Evolutionary conservation across 2,113 vertebrate species (phyloP), one percentile per base, ranked within the genome.

Genomic region (Psittacula cyanocephala): DNA sequence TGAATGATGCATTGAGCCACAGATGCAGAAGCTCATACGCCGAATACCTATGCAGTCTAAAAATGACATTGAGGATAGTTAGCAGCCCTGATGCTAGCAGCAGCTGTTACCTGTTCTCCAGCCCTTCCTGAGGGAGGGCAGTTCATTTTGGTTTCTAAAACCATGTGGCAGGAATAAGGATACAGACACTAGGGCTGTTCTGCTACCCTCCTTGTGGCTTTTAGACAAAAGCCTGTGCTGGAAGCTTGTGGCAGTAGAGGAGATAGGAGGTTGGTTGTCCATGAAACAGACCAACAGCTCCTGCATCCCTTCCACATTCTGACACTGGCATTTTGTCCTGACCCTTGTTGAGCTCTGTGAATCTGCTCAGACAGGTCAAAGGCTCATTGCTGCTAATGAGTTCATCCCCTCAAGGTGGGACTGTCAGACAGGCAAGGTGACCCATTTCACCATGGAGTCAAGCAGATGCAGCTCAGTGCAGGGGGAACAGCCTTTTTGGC

Each of bases 101-200:
- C 44, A 77, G 68, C 25, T 72, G 55, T 77, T 91, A 79, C 81
- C 75, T 93, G 37, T 63, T 64, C 68, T 91, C 49, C 59, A 19
- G 27, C 76, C 80, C 80, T 93, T 44, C 86, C 63, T 31, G 29
- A 33, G 39, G 50, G n/a, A 44, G 62, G 22, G 9, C 62, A 53
- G 81, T 68, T 82, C 41, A 39, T 72, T 80, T 24, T 57, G 41
- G 10, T 70, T 90, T 91, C 59, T 23, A 65, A 72, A 62, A 39
- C 47, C 0, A 0, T 41, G 68, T 85, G 57, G 20, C n/a, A 2
- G 71, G 3, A 55, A 28, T 7, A 37, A 64, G 62, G n/a, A 57
- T 49, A 10, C 15, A 52, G 49, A 29, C 2, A 3, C 41, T 33
- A 46, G 27, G 7, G 27, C 57, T 88, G 35, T 46, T 77, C 31